Percentiles rank a stretch among this genome's conserved stretches.
phyloP scores from a whole-genome alignment of 1,140 invertebrate species.

The Procambarus virginalis region DNA sequence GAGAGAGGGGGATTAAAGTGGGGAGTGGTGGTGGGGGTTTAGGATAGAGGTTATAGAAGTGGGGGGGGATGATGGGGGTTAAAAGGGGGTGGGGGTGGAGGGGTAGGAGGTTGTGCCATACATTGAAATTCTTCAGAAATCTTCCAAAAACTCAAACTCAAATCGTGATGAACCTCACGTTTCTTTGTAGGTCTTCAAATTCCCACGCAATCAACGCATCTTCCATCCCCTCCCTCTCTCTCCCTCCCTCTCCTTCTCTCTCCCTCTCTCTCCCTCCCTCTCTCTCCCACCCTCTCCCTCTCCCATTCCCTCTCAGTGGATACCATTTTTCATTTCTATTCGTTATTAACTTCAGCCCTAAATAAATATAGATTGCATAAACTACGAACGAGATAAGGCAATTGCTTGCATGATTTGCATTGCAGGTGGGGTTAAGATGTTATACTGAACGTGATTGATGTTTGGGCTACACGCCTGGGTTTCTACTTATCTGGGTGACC shows the following conservation, averaged over 20 bases:
- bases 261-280: conserved; percentile 46
- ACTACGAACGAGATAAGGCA: too few species aligned
- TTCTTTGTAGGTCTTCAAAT: conserved; percentile 64
- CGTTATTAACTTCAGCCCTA: too few species aligned
- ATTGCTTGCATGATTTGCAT: too few species aligned
- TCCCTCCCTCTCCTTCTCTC: conserved; percentile 32
- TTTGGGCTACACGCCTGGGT: too few species aligned
- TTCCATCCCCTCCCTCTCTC: conserved; percentile 33
- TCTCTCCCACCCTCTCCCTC: conserved; percentile 33
- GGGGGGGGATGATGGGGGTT: too few species aligned
- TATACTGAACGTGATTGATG: too few species aligned
- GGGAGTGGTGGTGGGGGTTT: too few species aligned
- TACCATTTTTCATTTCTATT: not conserved
- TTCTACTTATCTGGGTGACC: too few species aligned
- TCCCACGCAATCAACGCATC: conserved; percentile 61
- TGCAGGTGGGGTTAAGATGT: too few species aligned
- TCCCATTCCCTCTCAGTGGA: not conserved
- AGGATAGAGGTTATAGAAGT: not conserved
- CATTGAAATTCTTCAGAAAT: conserved; percentile 64
- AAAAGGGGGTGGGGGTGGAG: not conserved
- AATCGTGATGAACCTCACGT: conserved; percentile 65
- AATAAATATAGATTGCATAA: too few species aligned
- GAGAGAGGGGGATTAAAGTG: too few species aligned
- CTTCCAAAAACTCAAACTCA: conserved; percentile 61
- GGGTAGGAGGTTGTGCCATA: conserved; percentile 30